Evolutionary conservation across 1,140 invertebrate genomes (phyloP).

Genomic region (Drosophila obscura): DNA sequence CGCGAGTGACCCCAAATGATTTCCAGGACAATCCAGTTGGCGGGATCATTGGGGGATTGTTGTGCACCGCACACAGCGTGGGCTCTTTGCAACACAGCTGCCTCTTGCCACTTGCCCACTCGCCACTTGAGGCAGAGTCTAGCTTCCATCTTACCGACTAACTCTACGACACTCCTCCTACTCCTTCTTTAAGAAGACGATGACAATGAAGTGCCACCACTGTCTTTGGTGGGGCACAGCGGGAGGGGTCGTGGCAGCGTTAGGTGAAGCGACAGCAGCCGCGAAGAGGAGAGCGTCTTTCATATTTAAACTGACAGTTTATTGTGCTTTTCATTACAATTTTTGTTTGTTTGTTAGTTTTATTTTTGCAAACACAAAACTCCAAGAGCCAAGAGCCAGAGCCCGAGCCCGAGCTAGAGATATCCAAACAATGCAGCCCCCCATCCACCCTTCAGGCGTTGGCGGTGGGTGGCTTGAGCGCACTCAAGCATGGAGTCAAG

Average conservation of each 20-base stretch:
- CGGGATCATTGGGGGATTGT: constrained; percentile 33
- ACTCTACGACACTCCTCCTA: neutral
- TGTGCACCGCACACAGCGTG: constrained; percentile 4
- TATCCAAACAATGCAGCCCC: too few relatives aligned
- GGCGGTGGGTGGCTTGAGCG: constrained; percentile 4
- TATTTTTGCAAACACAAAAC: constrained; percentile 63
- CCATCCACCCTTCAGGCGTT: neutral
- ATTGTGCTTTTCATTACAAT: constrained; percentile 81
- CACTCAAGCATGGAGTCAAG: constrained; percentile 54
- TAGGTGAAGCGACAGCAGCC: constrained; percentile 5
- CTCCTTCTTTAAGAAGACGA: constrained; percentile 25
- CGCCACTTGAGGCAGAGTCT: constrained; percentile 40
- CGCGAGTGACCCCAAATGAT: constrained; percentile 50
- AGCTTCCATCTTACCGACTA: too few relatives aligned
- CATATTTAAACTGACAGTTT: constrained; percentile 82
- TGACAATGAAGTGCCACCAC: constrained; percentile 47
- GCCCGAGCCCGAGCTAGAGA: neutral
- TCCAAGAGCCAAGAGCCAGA: neutral
- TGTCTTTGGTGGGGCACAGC: constrained; percentile 4
- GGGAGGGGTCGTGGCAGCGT: neutral
- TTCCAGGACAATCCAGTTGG: constrained; percentile 31
- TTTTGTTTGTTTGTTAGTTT: constrained; percentile 62
- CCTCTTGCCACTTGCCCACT: constrained; percentile 30
- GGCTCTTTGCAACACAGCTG: constrained; percentile 55
- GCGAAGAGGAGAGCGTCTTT: constrained; percentile 38